A percentile compares a stretch with the other conserved stretches of the same genome.
phyloP scores from a whole-genome alignment of 1,140 invertebrate genomes.

The Neodiprion virginianus region DNA sequence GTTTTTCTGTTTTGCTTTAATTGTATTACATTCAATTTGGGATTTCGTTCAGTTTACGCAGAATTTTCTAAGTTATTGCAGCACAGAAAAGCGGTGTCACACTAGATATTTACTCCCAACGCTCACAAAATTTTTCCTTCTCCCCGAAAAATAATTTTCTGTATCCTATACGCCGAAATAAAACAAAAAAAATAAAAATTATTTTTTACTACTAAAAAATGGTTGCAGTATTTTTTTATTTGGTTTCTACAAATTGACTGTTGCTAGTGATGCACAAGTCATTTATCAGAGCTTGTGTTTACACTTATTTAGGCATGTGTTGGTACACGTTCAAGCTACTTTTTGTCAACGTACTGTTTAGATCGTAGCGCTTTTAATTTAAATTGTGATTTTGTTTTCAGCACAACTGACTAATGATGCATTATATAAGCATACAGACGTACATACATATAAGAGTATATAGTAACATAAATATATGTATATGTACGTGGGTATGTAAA shows the following conservation, averaged over 20 bases:
- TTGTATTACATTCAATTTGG: neutral
- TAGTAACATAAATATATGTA: neutral
- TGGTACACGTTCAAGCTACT: neutral
- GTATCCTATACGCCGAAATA: neutral
- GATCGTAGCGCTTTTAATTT: neutral
- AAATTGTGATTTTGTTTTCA: neutral
- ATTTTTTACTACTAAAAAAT: neutral
- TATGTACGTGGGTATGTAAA: neutral
- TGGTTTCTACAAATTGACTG: neutral
- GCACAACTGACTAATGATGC: neutral
- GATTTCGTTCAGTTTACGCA: neutral
- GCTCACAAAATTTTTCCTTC: neutral
- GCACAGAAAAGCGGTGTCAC: neutral
- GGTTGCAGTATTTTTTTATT: neutral
- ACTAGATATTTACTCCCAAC: neutral
- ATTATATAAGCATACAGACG: neutral
- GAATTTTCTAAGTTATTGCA: neutral
- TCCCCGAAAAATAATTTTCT: neutral
- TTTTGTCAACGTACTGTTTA: neutral
- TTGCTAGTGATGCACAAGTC: neutral
- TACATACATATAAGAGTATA: no score
- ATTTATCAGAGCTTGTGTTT: conserved; percentile 4
- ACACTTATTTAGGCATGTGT: neutral
- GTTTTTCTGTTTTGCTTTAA: neutral
- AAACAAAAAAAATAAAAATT: neutral